Percentiles rank a stretch among this genome's conserved stretches.
These are phyloP conservation scores for Alaudala cheleensis DNA, from an alignment of 2,113 vertebrate genomes.

Conservation along the genomic window DNA sequence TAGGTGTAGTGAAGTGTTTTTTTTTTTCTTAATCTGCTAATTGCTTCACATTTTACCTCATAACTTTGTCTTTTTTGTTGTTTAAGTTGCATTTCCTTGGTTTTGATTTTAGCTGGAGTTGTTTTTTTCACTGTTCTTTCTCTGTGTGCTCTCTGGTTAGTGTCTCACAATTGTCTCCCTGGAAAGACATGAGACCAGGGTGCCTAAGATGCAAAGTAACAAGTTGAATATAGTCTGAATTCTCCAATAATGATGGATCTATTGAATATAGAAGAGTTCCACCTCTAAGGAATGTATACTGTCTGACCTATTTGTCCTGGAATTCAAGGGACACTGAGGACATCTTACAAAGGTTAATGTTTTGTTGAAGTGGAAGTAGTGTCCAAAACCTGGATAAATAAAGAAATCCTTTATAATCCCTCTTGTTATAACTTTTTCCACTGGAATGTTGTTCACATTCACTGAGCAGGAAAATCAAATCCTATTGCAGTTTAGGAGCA, in stretches of 20 bases:
- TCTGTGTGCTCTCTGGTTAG: background rate
- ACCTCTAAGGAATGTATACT: background rate
- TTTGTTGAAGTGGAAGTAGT: background rate
- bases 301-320: background rate
- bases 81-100: background rate
- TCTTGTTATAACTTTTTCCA: background rate
- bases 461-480: background rate
- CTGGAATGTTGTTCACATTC: background rate
- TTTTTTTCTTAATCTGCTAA: slow-evolving; percentile 22
- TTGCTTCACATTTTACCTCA: background rate
- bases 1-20: slow-evolving; percentile 16
- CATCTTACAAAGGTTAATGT: background rate
- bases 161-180: background rate
- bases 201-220: background rate
- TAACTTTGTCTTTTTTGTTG: background rate
- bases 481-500: background rate
- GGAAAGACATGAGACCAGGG: background rate
- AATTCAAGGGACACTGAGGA: background rate
- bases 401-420: background rate
- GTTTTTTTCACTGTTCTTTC: background rate
- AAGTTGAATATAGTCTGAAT: background rate
- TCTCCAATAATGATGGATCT: background rate
- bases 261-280: background rate
- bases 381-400: background rate
- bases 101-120: background rate